phyloP scores from a whole-genome alignment of 2,797 vertebrate species.

The Trachurus trachurus region DNA sequence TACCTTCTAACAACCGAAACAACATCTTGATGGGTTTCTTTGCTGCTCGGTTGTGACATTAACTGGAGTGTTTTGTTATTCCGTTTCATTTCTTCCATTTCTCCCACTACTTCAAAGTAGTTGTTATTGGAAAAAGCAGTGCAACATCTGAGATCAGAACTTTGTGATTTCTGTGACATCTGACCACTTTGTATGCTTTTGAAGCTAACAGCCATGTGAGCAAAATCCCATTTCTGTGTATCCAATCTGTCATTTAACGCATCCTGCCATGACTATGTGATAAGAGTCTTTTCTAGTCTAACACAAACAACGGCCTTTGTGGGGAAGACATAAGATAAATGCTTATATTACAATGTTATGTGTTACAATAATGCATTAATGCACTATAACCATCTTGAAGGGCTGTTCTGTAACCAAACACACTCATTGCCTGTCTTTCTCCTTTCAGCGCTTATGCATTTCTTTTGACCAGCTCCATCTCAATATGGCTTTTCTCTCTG shows the following conservation, averaged over 20 bases:
- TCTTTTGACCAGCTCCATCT: conserved; percentile 48
- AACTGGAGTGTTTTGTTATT: not conserved
- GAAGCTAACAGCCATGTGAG: conserved; percentile 2
- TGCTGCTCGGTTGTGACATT: not conserved
- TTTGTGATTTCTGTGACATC: not conserved
- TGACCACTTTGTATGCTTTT: conserved; percentile 3
- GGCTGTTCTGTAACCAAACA: conserved; percentile 37
- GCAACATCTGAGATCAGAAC: not conserved
- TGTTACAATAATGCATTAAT: conserved; percentile 16
- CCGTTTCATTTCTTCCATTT: not conserved
- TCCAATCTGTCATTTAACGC: not conserved
- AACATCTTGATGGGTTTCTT: not conserved
- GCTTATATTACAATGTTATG: conserved; percentile 24
- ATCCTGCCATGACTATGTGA: conserved; percentile 14
- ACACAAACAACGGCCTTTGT: conserved; percentile 18
- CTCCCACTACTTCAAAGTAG: not conserved
- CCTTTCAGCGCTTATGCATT: conserved; percentile 19
- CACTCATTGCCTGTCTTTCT: conserved; percentile 2
- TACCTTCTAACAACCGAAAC: not conserved
- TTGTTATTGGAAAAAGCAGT: not conserved
- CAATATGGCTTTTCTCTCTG: conserved; percentile 47
- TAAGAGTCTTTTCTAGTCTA: conserved; percentile 14
- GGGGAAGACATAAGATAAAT: conserved; percentile 34
- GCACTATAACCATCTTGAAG: conserved; percentile 5
- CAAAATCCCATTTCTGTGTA: conserved; percentile 15